phyloP scores from a whole-genome alignment of 2,888 invertebrate species.

The Cheilosia impressa region DNA sequence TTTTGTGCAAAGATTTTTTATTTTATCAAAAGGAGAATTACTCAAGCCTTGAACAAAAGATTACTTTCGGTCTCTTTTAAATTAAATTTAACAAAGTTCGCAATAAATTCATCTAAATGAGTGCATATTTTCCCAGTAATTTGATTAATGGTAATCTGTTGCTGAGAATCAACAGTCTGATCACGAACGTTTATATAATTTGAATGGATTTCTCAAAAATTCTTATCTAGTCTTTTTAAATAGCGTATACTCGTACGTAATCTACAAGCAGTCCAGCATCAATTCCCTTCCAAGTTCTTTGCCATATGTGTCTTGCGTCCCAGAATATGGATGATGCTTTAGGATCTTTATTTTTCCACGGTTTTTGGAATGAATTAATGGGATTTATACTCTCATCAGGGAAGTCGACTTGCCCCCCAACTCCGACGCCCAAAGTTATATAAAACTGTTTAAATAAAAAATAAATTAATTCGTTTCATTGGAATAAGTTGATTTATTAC shows the following conservation, averaged over 20 bases:
- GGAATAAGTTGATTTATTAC: conserved; percentile 81
- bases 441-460: conserved; percentile 86
- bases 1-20: no score
- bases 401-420: conserved; percentile 90
- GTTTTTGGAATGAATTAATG: conserved; percentile 84
- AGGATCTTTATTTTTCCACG: conserved; percentile 89
- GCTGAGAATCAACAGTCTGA: no score
- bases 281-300: conserved; percentile 88
- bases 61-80: no score
- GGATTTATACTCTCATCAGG: conserved; percentile 84
- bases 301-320: conserved; percentile 87
- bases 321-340: conserved; percentile 89
- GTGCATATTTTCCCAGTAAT: no score
- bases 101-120: no score
- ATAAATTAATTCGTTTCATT: no score
- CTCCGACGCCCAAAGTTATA: conserved; percentile 90
- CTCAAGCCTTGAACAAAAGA: no score
- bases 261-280: conserved; percentile 82
- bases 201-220: no score
- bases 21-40: no score
- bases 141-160: no score
- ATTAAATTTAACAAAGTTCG: no score
- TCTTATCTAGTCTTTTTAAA: conserved; percentile 56
- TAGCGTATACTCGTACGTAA: conserved; percentile 81
- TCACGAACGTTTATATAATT: no score